Conservation (phyloP, 2,888 invertebrate species). For the Tanytarsus gracilentus region DNA sequence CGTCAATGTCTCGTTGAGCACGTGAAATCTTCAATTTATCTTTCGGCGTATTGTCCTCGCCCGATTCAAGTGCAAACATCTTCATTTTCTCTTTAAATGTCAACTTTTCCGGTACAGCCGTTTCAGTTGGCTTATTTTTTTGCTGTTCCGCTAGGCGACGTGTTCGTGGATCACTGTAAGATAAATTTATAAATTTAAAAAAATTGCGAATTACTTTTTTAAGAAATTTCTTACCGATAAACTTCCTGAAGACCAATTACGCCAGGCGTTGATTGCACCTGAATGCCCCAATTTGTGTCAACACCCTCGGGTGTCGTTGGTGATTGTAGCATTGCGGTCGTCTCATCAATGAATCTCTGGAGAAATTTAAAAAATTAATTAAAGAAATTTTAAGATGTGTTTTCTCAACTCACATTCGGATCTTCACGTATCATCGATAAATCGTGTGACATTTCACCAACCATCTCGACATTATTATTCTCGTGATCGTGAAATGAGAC, state of each 20-base stretch:
- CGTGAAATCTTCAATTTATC: conserved; percentile 93
- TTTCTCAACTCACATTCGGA: conserved; percentile 59
- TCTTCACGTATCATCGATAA: conserved; percentile 58
- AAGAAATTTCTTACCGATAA: conserved; percentile 79
- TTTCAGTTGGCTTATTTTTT: conserved; percentile 40
- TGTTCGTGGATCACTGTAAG: conserved; percentile 73
- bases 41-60: conserved; percentile 84
- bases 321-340: conserved; percentile 68
- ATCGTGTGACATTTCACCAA: conserved; percentile 40
- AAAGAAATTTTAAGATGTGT: conserved; percentile 19
- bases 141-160: conserved; percentile 76
- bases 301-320: conserved; percentile 55
- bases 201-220: background rate
- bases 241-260: conserved; percentile 98
- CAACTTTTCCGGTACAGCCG: conserved; percentile 72
- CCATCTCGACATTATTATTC: conserved; percentile 37
- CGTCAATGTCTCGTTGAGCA: conserved; percentile 89
- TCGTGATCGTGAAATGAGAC: conserved; percentile 68
- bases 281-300: conserved; percentile 40
- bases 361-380: conserved; percentile 35
- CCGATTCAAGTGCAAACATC: conserved; percentile 96
- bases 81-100: conserved; percentile 99
- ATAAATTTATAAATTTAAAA: too few species aligned
- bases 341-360: conserved; percentile 69
- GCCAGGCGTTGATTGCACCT: conserved; percentile 68